Evolutionary conservation across 2,797 vertebrate species (phyloP), one percentile per base, ranked within the genome.

Genomic region (Propithecus deckenii): DNA sequence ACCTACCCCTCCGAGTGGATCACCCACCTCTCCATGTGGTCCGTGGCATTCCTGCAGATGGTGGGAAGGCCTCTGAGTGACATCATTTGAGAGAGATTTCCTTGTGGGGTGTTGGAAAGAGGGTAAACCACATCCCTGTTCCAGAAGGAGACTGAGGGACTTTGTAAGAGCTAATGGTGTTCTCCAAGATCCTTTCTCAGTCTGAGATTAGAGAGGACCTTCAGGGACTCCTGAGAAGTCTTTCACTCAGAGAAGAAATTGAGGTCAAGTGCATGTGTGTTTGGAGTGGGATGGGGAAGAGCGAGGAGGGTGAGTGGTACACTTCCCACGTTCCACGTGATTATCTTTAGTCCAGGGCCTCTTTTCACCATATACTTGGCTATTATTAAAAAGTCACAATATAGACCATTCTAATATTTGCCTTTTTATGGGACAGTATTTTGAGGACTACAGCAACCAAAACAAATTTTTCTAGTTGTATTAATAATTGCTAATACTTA

Each of bases 41-140:
- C 83, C 30, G 7, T 15, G 13, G 41, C 14, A 32, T 4, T 61
- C n/a, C 57, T 72, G 32, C 35, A 83, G 57, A 80, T 63, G 43
- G 32, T 23, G 8, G 65, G 52, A 72, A 46, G 43, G 50, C 79
- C 74, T 43, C 46, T 30, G 38, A 18, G 41, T 57, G 92, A 74
- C 57, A 35, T 48, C 41, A 71, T 22, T 69, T 20, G 84, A 76
- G 61, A 96, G 78, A 4, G 10, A 63, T 67, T 92, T 96, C 74
- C 78, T 87, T 38, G 48, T 81, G 76, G 61, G 38, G 78, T 79
- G 30, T 80, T 96, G 80, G 35, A 86, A 87, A 94, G 80, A 71
- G 23, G 57, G 50, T 75, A 41, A 91, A 74, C 81, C 35, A 91
- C 43, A 46, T 55, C 43, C 48, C n/a, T 75, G 9, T 89, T 95